These are phyloP conservation scores for Macrostomum lignano DNA, from an alignment of 1,140 invertebrate species.

Conservation along the genomic window DNA sequence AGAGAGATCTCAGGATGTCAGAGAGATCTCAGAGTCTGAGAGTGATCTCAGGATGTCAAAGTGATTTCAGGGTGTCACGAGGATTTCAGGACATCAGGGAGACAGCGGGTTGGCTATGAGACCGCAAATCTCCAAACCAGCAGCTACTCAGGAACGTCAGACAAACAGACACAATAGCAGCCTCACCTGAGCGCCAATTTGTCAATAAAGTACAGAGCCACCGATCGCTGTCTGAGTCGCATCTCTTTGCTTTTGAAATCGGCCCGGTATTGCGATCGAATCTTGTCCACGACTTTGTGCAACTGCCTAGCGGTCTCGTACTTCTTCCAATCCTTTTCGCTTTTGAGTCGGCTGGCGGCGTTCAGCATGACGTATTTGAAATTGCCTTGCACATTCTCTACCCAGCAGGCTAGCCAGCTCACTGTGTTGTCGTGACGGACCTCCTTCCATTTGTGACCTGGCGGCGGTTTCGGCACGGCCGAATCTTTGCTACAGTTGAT, in stretches of 20 bases:
- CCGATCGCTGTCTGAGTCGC: conserved; percentile 74
- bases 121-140: no score
- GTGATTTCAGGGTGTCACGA: no score
- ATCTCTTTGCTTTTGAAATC: conserved; percentile 98
- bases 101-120: no score
- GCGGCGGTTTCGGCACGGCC: conserved; percentile 51
- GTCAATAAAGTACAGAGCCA: conserved; percentile 96
- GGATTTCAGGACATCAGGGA: no score
- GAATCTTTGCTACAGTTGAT: conserved; percentile 76
- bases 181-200: no score
- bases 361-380: conserved; percentile 99
- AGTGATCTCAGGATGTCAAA: no score
- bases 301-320: conserved; percentile 84
- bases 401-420: conserved; percentile 93
- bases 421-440: conserved; percentile 71
- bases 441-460: conserved; percentile 79
- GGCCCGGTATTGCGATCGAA: conserved; percentile 51
- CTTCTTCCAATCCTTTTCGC: conserved; percentile 97
- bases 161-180: no score
- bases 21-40: no score
- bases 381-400: conserved; percentile 73
- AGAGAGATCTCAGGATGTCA: no score
- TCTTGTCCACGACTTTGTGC: conserved; percentile 36
- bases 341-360: conserved; percentile 91
- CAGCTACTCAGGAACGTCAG: no score